phyloP scores from a whole-genome alignment of 2,888 invertebrate genomes.

The Apotomis turbidana region DNA sequence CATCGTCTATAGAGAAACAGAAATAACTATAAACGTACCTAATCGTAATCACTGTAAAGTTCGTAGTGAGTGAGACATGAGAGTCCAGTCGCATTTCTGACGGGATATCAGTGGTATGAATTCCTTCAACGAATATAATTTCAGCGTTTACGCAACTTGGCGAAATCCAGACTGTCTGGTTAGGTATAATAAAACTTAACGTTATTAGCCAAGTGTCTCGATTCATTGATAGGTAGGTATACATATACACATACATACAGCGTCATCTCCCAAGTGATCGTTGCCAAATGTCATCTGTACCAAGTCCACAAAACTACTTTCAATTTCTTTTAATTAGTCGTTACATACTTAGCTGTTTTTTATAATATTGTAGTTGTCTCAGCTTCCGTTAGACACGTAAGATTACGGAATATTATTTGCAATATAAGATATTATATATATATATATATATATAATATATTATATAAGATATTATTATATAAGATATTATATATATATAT shows the following conservation, averaged over 20 bases:
- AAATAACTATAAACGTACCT: too few species aligned
- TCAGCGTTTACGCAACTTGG: slow-evolving; percentile 9
- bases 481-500: too few species aligned
- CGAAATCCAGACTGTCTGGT: slow-evolving; percentile 8
- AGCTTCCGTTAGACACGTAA: slow-evolving; percentile 1
- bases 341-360: slow-evolving; percentile 19
- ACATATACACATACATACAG: slow-evolving; percentile 19
- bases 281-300: slow-evolving; percentile 48
- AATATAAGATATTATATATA: too few species aligned
- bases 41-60: too few species aligned
- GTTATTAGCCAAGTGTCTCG: slow-evolving; percentile 29
- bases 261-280: slow-evolving; percentile 8
- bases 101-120: background rate
- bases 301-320: slow-evolving; percentile 46
- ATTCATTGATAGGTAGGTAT: slow-evolving; percentile 13
- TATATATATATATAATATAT: too few species aligned
- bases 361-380: slow-evolving; percentile 14
- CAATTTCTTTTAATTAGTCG: slow-evolving; percentile 32
- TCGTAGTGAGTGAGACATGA: too few species aligned
- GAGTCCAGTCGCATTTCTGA: too few species aligned
- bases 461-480: too few species aligned
- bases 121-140: slow-evolving; percentile 10
- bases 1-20: too few species aligned
- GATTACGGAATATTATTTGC: slow-evolving; percentile 8
- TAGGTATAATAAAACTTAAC: slow-evolving; percentile 12